A percentile compares a stretch with the other conserved stretches of the same genome.
phyloP scores from a whole-genome alignment of 37 sponge, comb jelly and placozoan species.

The Chondrosia reniformis region DNA sequence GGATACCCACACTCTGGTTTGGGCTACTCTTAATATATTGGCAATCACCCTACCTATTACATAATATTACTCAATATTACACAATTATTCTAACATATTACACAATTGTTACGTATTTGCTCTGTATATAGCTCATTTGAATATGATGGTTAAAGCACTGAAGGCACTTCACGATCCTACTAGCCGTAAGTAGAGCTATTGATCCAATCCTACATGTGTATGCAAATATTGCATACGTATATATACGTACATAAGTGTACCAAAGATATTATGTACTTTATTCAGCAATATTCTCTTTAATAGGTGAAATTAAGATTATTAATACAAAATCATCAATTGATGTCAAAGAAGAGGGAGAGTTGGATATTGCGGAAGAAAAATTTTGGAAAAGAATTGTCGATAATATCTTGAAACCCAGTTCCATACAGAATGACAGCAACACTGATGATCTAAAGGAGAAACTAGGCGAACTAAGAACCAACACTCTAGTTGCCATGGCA shows the following conservation, averaged over 20 bases:
- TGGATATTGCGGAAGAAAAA: constrained; percentile 11
- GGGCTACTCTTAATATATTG: too few species aligned
- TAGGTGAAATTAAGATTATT: constrained; percentile 45
- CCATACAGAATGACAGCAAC: neutral
- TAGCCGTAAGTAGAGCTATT: neutral
- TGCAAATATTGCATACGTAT: neutral
- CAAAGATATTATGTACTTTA: neutral
- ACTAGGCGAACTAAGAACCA: constrained; percentile 49
- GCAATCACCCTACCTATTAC: too few species aligned
- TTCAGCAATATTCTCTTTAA: neutral
- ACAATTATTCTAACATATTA: too few species aligned
- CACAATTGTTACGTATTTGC: too few species aligned
- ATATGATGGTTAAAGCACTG: neutral
- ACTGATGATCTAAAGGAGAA: constrained; percentile 38
- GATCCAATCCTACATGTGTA: neutral
- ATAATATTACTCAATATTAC: too few species aligned
- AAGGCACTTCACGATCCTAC: neutral
- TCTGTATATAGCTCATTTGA: neutral
- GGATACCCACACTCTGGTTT: too few species aligned
- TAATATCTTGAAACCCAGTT: constrained; percentile 33
- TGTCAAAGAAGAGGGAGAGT: neutral
- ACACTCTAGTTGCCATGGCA: constrained; percentile 27
- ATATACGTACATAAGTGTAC: neutral
- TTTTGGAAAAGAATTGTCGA: constrained; percentile 44
- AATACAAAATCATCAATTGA: constrained; percentile 33